Percentiles rank a stretch among this genome's conserved stretches.
Conservation (phyloP, 1,140 invertebrate species). For the Drusus annulatus region DNA sequence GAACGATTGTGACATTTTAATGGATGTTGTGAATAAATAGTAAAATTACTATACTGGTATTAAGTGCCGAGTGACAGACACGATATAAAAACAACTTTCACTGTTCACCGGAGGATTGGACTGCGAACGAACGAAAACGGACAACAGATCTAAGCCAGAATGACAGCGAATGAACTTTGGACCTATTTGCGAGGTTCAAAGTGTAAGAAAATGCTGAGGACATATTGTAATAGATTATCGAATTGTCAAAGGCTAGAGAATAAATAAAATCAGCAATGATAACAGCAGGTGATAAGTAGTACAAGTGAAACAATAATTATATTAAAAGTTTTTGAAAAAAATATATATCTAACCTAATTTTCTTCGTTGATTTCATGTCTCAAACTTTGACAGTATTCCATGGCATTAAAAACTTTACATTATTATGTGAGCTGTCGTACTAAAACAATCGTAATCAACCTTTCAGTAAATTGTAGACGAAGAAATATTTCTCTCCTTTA, state of each 20-base stretch:
- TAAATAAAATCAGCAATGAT: not conserved
- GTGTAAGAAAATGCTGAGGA: not conserved
- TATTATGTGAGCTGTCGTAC: too few relatives aligned
- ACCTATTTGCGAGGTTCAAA: not conserved
- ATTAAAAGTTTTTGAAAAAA: not conserved
- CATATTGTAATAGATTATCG: not conserved
- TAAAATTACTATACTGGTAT: not conserved
- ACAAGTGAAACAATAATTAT: not conserved
- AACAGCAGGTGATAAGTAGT: not conserved
- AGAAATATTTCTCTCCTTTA: too few relatives aligned
- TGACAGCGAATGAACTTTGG: slow-evolving; percentile 11
- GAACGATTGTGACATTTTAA: slow-evolving; percentile 43
- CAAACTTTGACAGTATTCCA: too few relatives aligned
- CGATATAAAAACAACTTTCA: too few relatives aligned
- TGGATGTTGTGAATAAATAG: not conserved
- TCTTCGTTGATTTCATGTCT: not conserved
- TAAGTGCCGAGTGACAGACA: too few relatives aligned
- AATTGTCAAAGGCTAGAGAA: not conserved
- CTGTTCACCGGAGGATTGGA: too few relatives aligned
- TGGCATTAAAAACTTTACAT: too few relatives aligned
- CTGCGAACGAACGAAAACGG: not conserved
- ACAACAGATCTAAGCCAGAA: not conserved
- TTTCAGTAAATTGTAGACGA: too few relatives aligned
- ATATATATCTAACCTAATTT: slow-evolving; percentile 7
- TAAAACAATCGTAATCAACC: too few relatives aligned